These are phyloP conservation scores for Antheraea yamamai DNA, from an alignment of 2,888 invertebrate species.

Conservation along the genomic window DNA sequence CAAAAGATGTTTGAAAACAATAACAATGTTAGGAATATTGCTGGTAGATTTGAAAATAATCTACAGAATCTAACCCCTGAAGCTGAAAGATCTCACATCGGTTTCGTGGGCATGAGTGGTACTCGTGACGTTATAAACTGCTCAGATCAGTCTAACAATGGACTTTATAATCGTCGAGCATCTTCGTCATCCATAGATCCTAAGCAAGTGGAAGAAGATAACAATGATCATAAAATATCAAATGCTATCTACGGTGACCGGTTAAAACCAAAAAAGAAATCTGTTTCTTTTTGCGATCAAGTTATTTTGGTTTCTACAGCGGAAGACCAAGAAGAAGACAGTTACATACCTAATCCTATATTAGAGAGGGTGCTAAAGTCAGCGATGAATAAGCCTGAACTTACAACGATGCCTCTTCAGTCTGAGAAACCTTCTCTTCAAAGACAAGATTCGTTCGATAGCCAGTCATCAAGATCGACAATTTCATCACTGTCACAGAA, in stretches of 20 bases:
- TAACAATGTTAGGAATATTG: constrained; percentile 88
- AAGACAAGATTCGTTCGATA: constrained; percentile 77
- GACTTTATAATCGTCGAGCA: constrained; percentile 62
- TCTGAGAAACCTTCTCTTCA: constrained; percentile 74
- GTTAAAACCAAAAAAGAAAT: constrained; percentile 91
- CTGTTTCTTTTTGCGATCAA: constrained; percentile 97
- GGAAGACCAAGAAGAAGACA: constrained; percentile 94
- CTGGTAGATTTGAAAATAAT: constrained; percentile 88
- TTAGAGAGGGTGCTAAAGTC: constrained; percentile 92
- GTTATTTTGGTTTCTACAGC: constrained; percentile 96
- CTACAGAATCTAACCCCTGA: constrained; percentile 54
- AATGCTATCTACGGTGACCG: constrained; percentile 72
- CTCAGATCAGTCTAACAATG: constrained; percentile 64
- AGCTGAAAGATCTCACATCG: constrained; percentile 65
- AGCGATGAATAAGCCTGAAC: constrained; percentile 88
- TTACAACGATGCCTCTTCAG: constrained; percentile 77
- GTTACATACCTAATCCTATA: constrained; percentile 95
- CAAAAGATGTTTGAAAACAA: constrained; percentile 47
- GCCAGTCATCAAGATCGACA: constrained; percentile 77
- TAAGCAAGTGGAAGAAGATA: constrained; percentile 71
- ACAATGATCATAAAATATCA: constrained; percentile 58
- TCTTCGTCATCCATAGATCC: constrained; percentile 73
- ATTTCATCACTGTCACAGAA: constrained; percentile 76
- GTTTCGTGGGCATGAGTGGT: constrained; percentile 68
- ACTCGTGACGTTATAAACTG: constrained; percentile 76